Evolutionary conservation across 2,797 vertebrate genomes (phyloP).

Genomic region (Rhadinocentrus ornatus): DNA sequence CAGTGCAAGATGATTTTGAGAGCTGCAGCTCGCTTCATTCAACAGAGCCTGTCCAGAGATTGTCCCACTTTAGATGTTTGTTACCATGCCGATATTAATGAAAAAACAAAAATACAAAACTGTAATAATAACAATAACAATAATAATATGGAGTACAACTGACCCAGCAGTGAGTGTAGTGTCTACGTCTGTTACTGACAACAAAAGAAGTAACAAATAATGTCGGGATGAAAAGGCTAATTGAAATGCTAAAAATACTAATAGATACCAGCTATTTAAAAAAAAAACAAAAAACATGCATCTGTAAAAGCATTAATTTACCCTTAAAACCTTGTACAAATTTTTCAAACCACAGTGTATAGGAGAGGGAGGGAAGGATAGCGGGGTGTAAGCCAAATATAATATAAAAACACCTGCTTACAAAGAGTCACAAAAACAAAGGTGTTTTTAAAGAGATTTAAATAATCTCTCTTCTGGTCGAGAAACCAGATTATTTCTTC

Average conservation of each 20-base stretch:
- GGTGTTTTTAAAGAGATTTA: constrained; percentile 80
- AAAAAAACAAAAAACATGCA: constrained; percentile 89
- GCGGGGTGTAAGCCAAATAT: constrained; percentile 54
- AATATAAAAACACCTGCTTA: constrained; percentile 82
- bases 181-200: constrained; percentile 92
- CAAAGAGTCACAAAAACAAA: constrained; percentile 73
- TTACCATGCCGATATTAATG: constrained; percentile 84
- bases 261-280: constrained; percentile 99
- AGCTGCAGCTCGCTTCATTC: constrained; percentile 33
- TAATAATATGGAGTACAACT: constrained; percentile 92
- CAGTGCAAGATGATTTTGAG: constrained; percentile 21
- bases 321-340: constrained; percentile 84
- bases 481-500: constrained; percentile 69
- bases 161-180: constrained; percentile 98
- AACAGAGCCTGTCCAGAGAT: constrained; percentile 79
- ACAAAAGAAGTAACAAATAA: constrained; percentile 87
- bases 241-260: constrained; percentile 93
- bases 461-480: constrained; percentile 78
- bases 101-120: constrained; percentile 77
- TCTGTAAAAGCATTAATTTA: constrained; percentile 88
- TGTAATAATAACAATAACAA: constrained; percentile 74
- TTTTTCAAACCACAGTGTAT: constrained; percentile 88
- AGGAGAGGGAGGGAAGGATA: constrained; percentile 47
- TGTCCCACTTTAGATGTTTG: constrained; percentile 79
- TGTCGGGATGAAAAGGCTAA: constrained; percentile 88